Evolutionary conservation across 2,888 invertebrate species (phyloP).

Genomic region (Andricus curvator): DNA sequence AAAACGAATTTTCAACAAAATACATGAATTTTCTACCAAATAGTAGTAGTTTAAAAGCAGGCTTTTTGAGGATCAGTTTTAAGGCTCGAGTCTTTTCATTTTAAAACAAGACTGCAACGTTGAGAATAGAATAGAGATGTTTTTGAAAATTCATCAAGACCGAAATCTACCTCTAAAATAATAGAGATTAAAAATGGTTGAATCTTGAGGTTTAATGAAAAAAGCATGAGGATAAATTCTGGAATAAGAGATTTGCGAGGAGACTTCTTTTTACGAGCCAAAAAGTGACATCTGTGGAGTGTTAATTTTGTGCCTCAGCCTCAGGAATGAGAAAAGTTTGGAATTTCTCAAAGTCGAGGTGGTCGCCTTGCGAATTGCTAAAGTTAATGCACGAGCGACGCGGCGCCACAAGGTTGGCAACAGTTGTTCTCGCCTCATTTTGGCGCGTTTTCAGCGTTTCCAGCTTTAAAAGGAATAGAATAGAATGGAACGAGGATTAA

Average conservation of each 20-base stretch:
- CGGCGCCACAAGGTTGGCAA: constrained; percentile 9
- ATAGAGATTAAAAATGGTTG: not conserved
- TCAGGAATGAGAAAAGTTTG: constrained; percentile 10
- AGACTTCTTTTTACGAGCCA: not conserved
- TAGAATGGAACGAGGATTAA: constrained; percentile 50
- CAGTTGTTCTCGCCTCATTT: constrained; percentile 40
- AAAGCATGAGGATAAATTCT: not conserved
- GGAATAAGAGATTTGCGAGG: not conserved
- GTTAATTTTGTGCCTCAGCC: not conserved
- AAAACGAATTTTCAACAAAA: too few relatives aligned
- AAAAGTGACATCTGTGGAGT: constrained; percentile 11
- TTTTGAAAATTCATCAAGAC: too few relatives aligned
- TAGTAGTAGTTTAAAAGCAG: too few relatives aligned
- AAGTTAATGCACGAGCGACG: not conserved
- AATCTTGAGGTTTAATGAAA: not conserved
- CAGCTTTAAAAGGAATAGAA: not conserved
- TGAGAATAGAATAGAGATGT: too few relatives aligned
- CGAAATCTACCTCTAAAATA: too few relatives aligned
- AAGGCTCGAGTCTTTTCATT: not conserved
- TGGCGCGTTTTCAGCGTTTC: constrained; percentile 14
- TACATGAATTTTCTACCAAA: too few relatives aligned
- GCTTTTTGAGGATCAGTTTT: too few relatives aligned
- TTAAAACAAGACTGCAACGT: not conserved
- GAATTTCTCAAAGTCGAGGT: constrained; percentile 2
- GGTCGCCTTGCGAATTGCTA: constrained; percentile 2